Evolutionary conservation across 2,113 vertebrate species (phyloP), one percentile per base, ranked within the genome.

Genomic region (Steatornis caripensis): DNA sequence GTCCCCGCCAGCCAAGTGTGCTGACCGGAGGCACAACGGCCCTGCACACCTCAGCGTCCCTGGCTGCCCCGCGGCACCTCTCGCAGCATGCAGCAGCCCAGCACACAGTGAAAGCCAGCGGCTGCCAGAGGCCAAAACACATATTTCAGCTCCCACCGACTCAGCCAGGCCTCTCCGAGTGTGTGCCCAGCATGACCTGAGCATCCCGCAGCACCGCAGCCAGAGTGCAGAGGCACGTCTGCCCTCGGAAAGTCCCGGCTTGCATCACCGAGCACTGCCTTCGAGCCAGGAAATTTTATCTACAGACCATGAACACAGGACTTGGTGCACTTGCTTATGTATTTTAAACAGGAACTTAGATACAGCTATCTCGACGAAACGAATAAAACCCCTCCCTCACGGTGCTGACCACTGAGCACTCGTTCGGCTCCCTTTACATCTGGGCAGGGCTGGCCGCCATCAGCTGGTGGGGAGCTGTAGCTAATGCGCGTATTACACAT

Each of bases 1-100:
- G 8, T 43, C 43, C 79, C 9, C 3, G 3, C 23, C 0, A 3
- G 8, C 9, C 1, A 1, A 55, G 54, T n/a, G 17, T 0, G 4
- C 29, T 5, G 12, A 17, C 23, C 8, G 0, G 1, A 68, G 53
- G 26, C 46, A 68, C 57, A 18, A 4, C 24, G 0, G 2, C 24
- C 49, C 48, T 23, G 69, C 65, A 23, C 12, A 20, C 10, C 5
- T 65, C 1, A 0, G 23, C 14, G 20, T 15, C 16, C 26, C 37
- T 2, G 3, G 37, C 17, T 0, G 0, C 51, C 27, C 39, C 1
- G 1, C 5, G 1, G 61, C 46, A 17, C 53, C 39, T 79, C 61
- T 19, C 2, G 1, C 2, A 26, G 79, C 27, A 39, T 5, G 2
- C 32, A 48, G 45, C 23, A 39, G 32, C 24, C 19, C 43, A 32